Base-by-base conservation (phyloP, 2,797 vertebrate species). In the Vireo griseus region DNA sequence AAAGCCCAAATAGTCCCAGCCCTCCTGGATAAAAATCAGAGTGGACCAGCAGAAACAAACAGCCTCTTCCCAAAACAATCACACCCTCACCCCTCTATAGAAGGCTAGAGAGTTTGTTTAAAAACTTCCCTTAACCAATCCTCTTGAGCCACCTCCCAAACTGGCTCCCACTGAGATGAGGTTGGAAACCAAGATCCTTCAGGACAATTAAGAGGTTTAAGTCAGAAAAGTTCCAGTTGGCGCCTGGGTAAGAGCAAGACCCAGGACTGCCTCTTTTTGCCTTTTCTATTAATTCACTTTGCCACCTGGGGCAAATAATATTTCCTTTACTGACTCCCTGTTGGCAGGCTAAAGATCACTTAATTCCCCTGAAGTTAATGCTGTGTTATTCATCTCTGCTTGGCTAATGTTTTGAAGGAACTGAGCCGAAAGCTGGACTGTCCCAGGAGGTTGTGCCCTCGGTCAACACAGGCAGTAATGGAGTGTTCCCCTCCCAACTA, bases 61-160 rank as follows among this genome's bases (percentile, higher is more conserved):
- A 72, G 1, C 17, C 42, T 52, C 55, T 50, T 79, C 10, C 26
- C 29, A 22, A 29, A 42, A 0, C 21, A 26, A 6, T 1, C 37
- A 15, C 47, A 19, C 5, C 31, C 28, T 3, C 14, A 10, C 0
- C 1, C 2, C 11, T 37, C 22, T 5, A 0, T 1, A 55, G 35
- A 2, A 45, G 0, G 0, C 1, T 5, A 2, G 21, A 12, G 15
- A 52, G 3, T 11, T 59, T 55, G 9, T 71, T 84, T 29, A 42
- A 67, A 44, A 73, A 22, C 13, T 69, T 59, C 28, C 47, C 21
- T 65, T 44, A n/a, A 52, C 5, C 28, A 77, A 3, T 15, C 24
- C 4, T 29, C 57, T 74, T 2, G 0, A 57, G 5, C 5, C 40
- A 44, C 17, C 11, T 77, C n/a, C 35, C 39, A 24, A 58, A 62